phyloP scores from a whole-genome alignment of 2,113 vertebrate genomes.

The Pogonocichla stellata region DNA sequence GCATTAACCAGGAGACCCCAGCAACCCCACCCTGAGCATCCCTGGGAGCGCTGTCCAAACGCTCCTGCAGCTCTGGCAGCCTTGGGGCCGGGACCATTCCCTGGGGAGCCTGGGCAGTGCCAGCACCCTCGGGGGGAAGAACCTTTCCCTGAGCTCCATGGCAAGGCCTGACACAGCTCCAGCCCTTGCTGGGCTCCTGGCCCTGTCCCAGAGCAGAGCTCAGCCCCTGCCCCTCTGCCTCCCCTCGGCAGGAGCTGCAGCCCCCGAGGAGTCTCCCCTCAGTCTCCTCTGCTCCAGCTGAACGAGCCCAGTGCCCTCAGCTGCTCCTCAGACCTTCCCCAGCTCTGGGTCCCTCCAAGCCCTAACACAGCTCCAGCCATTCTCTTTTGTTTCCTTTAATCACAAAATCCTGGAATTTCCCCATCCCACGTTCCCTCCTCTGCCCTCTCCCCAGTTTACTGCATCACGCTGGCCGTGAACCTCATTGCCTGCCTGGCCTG shows the following conservation, averaged over 20 bases:
- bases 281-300: too few species aligned
- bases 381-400: not conserved
- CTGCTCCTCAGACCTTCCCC: too few species aligned
- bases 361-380: not conserved
- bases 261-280: too few species aligned
- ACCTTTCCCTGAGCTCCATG: not conserved
- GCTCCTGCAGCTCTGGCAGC: not conserved
- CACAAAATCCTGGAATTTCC: rapidly evolving
- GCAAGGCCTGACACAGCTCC: not conserved
- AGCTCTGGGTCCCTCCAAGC: not conserved
- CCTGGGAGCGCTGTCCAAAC: not conserved
- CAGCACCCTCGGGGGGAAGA: not conserved
- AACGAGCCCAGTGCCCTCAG: too few species aligned
- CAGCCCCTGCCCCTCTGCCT: too few species aligned
- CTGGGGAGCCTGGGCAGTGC: not conserved
- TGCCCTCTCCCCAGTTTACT: constrained; percentile 82
- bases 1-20: not conserved
- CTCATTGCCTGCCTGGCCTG: constrained; percentile 90
- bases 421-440: not conserved
- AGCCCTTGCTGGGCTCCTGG: too few species aligned
- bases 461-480: constrained; percentile 82
- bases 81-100: not conserved
- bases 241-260: too few species aligned
- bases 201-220: too few species aligned
- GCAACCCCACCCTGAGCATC: not conserved